Evolutionary conservation across 2,888 invertebrate species (phyloP).

Genomic region (Unio delphinus): DNA sequence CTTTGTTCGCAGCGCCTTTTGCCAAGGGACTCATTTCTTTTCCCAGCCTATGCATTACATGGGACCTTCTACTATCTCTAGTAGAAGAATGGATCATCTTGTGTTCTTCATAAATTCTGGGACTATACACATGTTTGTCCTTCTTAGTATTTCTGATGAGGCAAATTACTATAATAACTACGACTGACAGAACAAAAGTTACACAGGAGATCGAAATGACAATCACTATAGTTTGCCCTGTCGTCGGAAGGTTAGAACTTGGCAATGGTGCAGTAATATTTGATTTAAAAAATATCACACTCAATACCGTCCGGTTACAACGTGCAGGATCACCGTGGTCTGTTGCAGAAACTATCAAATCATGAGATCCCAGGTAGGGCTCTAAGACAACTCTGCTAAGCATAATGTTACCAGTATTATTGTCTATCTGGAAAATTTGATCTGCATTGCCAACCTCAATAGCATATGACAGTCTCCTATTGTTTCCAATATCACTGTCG

Average conservation of each 20-base stretch:
- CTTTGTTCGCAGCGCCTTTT: constrained; percentile 14
- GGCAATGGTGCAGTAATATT: constrained; percentile 8
- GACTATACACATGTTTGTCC: constrained; percentile 29
- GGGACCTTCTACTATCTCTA: constrained; percentile 37
- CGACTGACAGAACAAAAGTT: constrained; percentile 40
- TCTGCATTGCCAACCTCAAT: constrained; percentile 23
- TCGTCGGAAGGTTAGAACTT: constrained; percentile 2
- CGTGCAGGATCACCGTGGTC: constrained; percentile 30
- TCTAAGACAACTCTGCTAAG: constrained; percentile 20
- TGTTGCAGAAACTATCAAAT: constrained; percentile 33
- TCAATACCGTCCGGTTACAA: constrained; percentile 29
- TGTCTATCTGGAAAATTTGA: constrained; percentile 28
- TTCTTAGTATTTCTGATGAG: constrained; percentile 33
- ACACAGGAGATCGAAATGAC: constrained; percentile 41
- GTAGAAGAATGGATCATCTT: constrained; percentile 37
- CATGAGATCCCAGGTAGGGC: constrained; percentile 32
- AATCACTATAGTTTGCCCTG: constrained; percentile 40
- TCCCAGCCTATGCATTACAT: constrained; percentile 36
- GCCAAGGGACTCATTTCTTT: constrained; percentile 33
- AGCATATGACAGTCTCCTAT: constrained; percentile 28
- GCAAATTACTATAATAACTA: constrained; percentile 36
- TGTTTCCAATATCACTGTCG: constrained; percentile 38
- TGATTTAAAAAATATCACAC: constrained; percentile 33
- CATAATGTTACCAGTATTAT: constrained; percentile 31
- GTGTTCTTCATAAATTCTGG: constrained; percentile 41